These are phyloP conservation scores for Sorex maritimensis DNA, from an alignment of 2,797 vertebrate genomes.

Conservation along the genomic window DNA sequence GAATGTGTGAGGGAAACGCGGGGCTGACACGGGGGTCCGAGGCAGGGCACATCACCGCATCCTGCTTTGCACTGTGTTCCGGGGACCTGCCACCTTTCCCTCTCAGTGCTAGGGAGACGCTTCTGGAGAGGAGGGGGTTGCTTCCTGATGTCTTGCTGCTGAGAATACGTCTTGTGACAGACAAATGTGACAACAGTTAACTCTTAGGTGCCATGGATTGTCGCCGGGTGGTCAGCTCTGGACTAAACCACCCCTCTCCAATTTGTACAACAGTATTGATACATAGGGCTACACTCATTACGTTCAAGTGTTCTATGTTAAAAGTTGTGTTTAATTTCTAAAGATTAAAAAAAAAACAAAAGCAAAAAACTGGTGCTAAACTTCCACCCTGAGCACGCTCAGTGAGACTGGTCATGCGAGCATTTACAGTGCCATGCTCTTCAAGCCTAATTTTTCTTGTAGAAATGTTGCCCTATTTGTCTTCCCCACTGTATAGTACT, in stretches of 20 bases:
- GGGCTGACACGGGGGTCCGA: not conserved
- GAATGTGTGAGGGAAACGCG: not conserved
- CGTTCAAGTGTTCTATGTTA: conserved; percentile 91
- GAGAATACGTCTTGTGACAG: conserved; percentile 4
- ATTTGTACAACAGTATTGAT: conserved; percentile 91
- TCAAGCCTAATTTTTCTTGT: conserved; percentile 88
- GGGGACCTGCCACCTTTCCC: not conserved
- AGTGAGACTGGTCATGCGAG: conserved; percentile 93
- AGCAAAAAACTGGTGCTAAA: conserved; percentile 92
- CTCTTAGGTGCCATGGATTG: conserved; percentile 88
- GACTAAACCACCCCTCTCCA: conserved; percentile 88
- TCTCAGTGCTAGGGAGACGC: not conserved
- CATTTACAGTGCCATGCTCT: conserved; percentile 90
- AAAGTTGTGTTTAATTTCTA: conserved; percentile 91
- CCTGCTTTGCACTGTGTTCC: not conserved
- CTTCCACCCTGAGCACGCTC: conserved; percentile 91
- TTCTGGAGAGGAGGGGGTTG: not conserved
- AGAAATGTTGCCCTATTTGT: conserved; percentile 90
- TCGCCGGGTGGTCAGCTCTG: conserved; percentile 87
- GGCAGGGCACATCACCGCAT: not conserved
- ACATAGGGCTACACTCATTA: conserved; percentile 93
- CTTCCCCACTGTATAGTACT: conserved; percentile 89
- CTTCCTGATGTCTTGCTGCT: not conserved
- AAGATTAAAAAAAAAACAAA: conserved; percentile 87
- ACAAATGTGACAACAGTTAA: conserved; percentile 85